Conservation (phyloP, 2,113 vertebrate species). For the Girardinichthys multiradiatus region DNA sequence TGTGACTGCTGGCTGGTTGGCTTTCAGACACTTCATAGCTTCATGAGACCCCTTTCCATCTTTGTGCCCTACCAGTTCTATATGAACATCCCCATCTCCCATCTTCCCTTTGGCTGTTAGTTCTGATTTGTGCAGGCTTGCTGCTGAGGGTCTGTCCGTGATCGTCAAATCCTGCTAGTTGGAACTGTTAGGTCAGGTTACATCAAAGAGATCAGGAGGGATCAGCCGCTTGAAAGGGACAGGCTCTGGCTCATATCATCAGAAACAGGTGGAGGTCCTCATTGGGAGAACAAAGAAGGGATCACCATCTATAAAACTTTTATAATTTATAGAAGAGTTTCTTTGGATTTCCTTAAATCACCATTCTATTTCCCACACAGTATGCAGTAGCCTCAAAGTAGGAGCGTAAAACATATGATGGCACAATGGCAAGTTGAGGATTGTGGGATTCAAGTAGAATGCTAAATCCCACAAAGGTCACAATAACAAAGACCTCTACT, state of each 20-base stretch:
- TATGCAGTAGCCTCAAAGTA: constrained; percentile 16
- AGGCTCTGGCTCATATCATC: constrained; percentile 85
- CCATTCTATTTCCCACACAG: constrained; percentile 41
- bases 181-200: constrained; percentile 85
- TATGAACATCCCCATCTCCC: constrained; percentile 68
- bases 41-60: constrained; percentile 32
- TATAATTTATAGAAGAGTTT: constrained; percentile 65
- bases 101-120: constrained; percentile 63
- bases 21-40: constrained; percentile 62
- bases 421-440: constrained; percentile 42
- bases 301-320: constrained; percentile 78
- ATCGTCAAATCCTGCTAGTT: constrained; percentile 84
- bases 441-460: constrained; percentile 27
- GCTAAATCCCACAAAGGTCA: constrained; percentile 57
- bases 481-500: constrained; percentile 55
- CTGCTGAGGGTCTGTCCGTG: constrained; percentile 74
- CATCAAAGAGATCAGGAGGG: constrained; percentile 85
- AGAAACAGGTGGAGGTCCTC: constrained; percentile 88
- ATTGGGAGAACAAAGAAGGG: constrained; percentile 82
- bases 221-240: constrained; percentile 87
- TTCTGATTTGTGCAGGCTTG: constrained; percentile 78
- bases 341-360: constrained; percentile 69
- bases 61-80: constrained; percentile 47
- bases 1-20: constrained; percentile 69
- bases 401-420: constrained; percentile 40